Conservation (phyloP, 2,113 vertebrate species). For the Bombycilla garrulus region DNA sequence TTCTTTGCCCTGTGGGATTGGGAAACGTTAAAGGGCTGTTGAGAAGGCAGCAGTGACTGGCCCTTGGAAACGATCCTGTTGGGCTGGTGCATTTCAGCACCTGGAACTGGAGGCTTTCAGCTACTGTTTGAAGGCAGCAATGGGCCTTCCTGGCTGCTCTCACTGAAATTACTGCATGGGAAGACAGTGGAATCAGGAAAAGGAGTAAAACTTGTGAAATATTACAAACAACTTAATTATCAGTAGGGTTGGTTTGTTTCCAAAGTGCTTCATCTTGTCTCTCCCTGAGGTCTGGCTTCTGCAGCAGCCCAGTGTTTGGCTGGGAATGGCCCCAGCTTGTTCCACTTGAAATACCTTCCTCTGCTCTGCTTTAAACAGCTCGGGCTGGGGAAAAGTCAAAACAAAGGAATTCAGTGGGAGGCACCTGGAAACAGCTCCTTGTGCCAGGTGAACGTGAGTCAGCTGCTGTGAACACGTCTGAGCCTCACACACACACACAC, state of each 20-base stretch:
- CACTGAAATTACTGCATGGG: neutral
- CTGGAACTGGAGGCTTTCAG: neutral
- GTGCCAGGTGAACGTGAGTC: neutral
- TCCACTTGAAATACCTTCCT: neutral
- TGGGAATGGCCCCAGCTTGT: neutral
- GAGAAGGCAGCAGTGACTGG: neutral
- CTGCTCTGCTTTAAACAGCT: neutral
- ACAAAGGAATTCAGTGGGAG: neutral
- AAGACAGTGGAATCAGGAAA: neutral
- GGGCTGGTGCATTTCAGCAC: neutral
- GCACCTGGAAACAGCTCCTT: neutral
- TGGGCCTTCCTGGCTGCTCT: neutral
- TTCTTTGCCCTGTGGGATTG: neutral
- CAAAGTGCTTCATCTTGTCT: neutral
- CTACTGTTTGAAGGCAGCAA: neutral
- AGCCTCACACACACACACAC: neutral
- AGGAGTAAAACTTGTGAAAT: neutral
- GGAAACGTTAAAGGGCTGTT: neutral
- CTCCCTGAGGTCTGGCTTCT: neutral
- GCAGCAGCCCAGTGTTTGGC: neutral
- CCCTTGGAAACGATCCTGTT: neutral
- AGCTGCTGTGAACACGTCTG: neutral
- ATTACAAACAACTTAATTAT: neutral
- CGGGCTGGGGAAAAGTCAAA: neutral
- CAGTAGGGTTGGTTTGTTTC: neutral